Percentiles rank a stretch among this genome's conserved stretches.
phyloP scores from a whole-genome alignment of 2,113 vertebrate genomes.

The Aegypius monachus region DNA sequence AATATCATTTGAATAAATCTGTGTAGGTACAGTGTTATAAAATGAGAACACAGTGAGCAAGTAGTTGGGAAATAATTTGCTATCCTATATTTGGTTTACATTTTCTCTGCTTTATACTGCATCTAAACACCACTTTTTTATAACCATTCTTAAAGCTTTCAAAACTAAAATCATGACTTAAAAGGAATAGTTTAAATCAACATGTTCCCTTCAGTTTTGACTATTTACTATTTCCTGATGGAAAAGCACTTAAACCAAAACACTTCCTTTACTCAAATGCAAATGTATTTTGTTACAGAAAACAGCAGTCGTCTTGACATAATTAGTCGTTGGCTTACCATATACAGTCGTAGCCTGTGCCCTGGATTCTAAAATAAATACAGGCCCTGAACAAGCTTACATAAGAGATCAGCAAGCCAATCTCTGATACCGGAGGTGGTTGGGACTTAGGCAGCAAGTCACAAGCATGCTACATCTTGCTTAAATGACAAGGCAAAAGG shows the following conservation, averaged over 20 bases:
- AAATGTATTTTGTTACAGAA: background rate
- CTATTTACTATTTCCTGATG: background rate
- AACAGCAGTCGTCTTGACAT: background rate
- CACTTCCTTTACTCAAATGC: background rate
- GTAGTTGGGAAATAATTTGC: background rate
- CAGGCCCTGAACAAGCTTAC: background rate
- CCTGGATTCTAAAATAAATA: constrained; percentile 9
- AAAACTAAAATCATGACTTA: background rate
- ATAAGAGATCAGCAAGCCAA: background rate
- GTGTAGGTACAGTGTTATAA: background rate
- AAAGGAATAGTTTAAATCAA: background rate
- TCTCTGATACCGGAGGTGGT: background rate
- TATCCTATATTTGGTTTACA: background rate
- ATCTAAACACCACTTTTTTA: background rate
- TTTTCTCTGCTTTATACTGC: background rate
- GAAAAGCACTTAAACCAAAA: background rate
- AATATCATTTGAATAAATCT: constrained; percentile 9
- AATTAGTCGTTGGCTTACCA: background rate
- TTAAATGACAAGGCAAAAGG: background rate
- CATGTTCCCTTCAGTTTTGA: background rate
- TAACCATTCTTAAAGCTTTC: background rate
- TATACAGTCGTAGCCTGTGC: background rate
- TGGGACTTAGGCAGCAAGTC: background rate
- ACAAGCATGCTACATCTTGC: background rate
- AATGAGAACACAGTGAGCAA: background rate